Base-by-base conservation (phyloP, 2,888 invertebrate species). In the Meta bourneti region DNA sequence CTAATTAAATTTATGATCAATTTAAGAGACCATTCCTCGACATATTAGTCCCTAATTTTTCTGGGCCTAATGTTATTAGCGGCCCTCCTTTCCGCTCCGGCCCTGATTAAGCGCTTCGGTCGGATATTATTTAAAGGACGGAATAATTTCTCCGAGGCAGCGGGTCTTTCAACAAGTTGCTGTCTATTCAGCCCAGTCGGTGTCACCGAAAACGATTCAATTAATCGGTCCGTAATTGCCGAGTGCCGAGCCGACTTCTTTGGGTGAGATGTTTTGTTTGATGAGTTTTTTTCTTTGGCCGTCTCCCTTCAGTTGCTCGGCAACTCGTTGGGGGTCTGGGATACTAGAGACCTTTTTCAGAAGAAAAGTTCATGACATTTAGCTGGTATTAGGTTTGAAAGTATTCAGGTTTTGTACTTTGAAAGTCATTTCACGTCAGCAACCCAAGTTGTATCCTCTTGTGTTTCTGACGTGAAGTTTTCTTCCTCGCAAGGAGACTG, bases 1-100 rank as follows among this genome's bases (percentile, higher is more conserved):
- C 86, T 86, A 86, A 86, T 86, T 86, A 86, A 86, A 86, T 86
- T 86, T 86, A 86, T 86, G 86, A 86, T 78, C 86, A 86, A 86
- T 86, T 86, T 86, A 86, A 78, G 69, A 78, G 78, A 49, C 86
- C 86, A 86, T 86, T 86, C 86, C 78, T 78, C 71, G 69, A 71
- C 86, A 78, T 86, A 86, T 86, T 86, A 86, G 86, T 78, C 78
- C 78, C 78, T 79, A 86, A 86, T 86, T 86, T 86, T 86, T 86
- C 86, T 79, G 70, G 71, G 52, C 69, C 78, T 86, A 86, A 86
- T 86, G 86, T 69, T 79, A 86, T 86, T 86, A 86, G 78, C 69
- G 48, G 49, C 54, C 0, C 34, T 34, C 34, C 34, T 34, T 54
- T 49, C 7, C 74, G 1, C 83, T 34, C n/a, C 34, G 1, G 61